These are phyloP conservation scores for Enteromius afrohamiltoni DNA, from an alignment of 2,797 vertebrate species.

Conservation along the genomic window DNA sequence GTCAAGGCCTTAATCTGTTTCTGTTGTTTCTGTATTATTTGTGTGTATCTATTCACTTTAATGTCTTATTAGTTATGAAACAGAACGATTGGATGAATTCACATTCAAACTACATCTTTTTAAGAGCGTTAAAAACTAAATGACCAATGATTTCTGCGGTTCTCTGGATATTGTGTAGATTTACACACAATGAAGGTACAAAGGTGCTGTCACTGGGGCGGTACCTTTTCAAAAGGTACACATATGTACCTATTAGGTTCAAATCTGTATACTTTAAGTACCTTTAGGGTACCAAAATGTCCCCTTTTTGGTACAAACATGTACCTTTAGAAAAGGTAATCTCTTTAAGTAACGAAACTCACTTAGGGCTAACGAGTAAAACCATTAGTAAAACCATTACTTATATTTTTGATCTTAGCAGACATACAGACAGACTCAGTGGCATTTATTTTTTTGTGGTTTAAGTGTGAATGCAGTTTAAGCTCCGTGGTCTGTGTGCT, in stretches of 20 bases:
- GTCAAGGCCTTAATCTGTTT: constrained; percentile 2
- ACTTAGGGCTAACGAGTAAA: background rate
- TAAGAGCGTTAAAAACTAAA: background rate
- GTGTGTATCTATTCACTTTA: constrained; percentile 1
- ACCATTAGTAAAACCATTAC: background rate
- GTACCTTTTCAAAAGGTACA: too few relatives aligned
- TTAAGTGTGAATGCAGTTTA: background rate
- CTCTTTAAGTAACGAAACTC: background rate
- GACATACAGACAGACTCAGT: background rate
- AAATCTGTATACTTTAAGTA: too few relatives aligned
- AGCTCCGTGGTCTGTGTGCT: background rate
- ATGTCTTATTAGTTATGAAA: background rate
- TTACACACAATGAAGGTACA: background rate
- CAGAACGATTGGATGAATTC: background rate
- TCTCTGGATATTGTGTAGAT: background rate
- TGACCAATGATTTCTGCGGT: background rate
- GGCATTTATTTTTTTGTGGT: background rate
- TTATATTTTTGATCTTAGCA: background rate
- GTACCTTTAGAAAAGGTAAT: too few relatives aligned
- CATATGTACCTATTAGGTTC: too few relatives aligned
- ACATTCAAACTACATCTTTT: background rate
- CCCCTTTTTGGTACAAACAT: too few relatives aligned
- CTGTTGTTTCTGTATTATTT: background rate
- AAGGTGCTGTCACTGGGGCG: too few relatives aligned
- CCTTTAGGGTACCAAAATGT: too few relatives aligned